phyloP scores from a whole-genome alignment of 2,888 invertebrate genomes.

The Spisula subtruncata region DNA sequence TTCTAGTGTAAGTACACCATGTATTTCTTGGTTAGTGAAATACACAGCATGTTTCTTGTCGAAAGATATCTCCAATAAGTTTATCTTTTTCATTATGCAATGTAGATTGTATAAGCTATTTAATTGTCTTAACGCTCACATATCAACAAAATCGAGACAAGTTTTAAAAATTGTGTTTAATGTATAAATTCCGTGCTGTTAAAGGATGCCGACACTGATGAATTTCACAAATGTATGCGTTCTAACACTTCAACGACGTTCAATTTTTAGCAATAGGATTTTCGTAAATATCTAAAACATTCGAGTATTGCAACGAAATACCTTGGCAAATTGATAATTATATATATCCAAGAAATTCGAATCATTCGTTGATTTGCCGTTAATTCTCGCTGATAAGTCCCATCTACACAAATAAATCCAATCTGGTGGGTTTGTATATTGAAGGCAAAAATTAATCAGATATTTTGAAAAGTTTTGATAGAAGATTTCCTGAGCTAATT shows the following conservation, averaged over 20 bases:
- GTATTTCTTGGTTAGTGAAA: constrained; percentile 13
- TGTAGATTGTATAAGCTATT: not conserved
- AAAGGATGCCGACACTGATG: no score
- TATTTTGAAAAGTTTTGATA: constrained; percentile 16
- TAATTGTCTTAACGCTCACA: not conserved
- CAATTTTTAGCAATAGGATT: no score
- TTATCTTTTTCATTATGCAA: constrained; percentile 14
- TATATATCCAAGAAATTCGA: not conserved
- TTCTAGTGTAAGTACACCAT: constrained; percentile 27
- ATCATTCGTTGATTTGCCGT: not conserved
- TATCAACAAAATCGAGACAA: no score
- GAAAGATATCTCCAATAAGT: constrained; percentile 7
- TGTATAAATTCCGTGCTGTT: no score
- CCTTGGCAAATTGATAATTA: not conserved
- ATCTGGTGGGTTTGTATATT: not conserved
- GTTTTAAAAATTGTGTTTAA: no score
- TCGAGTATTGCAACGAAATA: no score
- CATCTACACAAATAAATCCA: not conserved
- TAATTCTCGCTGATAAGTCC: constrained; percentile 1
- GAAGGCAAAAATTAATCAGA: not conserved
- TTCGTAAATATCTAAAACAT: no score
- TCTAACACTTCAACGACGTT: not conserved
- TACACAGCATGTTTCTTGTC: not conserved
- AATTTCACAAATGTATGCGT: no score
- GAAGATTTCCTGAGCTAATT: constrained; percentile 11